Evolutionary conservation across 2,797 vertebrate species (phyloP).

Genomic region (Pelobates cultripes): DNA sequence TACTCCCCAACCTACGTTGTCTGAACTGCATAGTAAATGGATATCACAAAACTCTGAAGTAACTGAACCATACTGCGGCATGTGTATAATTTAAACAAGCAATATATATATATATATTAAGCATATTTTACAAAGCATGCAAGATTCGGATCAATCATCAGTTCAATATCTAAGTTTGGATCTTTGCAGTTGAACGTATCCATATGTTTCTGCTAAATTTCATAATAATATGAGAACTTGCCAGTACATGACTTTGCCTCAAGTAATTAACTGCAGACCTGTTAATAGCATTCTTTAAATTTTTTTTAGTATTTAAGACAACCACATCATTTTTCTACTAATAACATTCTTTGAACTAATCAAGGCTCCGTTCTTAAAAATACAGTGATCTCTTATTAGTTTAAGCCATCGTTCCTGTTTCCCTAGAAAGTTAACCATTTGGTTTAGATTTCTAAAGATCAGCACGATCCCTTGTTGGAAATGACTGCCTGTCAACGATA

Average conservation of each 20-base stretch:
- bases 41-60: no score
- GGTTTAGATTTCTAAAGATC: slow-evolving; percentile 17
- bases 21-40: no score
- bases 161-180: background rate
- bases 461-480: background rate
- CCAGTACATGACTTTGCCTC: slow-evolving; percentile 38
- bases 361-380: slow-evolving; percentile 31
- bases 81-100: no score
- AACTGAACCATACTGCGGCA: no score
- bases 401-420: slow-evolving; percentile 13
- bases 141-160: background rate
- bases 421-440: slow-evolving; percentile 20
- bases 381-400: slow-evolving; percentile 31
- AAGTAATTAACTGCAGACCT: slow-evolving; percentile 37
- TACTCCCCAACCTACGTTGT: no score
- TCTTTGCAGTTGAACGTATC: background rate
- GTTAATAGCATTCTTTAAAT: slow-evolving; percentile 47
- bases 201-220: slow-evolving; percentile 25
- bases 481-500: no score
- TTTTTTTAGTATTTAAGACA: background rate
- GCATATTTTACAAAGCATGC: background rate
- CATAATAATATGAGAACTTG: slow-evolving; percentile 42
- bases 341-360: slow-evolving; percentile 49
- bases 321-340: slow-evolving; percentile 31
- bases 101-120: background rate